These are phyloP conservation scores for Leiothrix lutea DNA, from an alignment of 2,113 vertebrate genomes.

Conservation along the genomic window DNA sequence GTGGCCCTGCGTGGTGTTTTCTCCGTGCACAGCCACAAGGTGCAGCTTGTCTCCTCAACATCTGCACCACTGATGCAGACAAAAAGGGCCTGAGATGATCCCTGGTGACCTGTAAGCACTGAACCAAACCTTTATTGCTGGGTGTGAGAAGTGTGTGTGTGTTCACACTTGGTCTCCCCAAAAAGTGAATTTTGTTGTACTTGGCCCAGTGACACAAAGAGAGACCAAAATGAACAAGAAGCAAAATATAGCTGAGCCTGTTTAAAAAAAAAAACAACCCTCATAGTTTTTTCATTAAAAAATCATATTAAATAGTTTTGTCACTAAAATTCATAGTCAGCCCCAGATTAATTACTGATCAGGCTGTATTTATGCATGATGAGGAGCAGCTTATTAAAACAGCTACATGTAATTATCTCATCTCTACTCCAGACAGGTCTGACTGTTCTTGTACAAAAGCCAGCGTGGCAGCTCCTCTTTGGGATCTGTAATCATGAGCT, in stretches of 20 bases:
- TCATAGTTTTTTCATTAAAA: no score
- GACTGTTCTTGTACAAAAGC: neutral
- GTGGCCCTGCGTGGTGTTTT: neutral
- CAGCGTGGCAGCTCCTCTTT: neutral
- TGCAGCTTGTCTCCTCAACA: neutral
- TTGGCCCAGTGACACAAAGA: neutral
- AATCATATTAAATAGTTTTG: no score
- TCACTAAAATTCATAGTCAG: neutral
- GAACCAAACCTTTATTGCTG: neutral
- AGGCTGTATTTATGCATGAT: neutral
- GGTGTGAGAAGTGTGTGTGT: neutral
- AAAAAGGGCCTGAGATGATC: neutral
- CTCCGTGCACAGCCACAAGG: neutral
- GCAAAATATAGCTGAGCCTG: neutral
- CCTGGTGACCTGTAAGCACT: neutral
- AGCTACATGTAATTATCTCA: neutral
- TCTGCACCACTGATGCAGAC: neutral
- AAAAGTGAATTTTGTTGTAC: neutral
- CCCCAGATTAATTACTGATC: neutral
- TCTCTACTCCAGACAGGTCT: neutral
- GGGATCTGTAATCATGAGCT: neutral
- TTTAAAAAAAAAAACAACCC: neutral
- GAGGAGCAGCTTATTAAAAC: neutral
- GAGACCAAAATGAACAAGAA: neutral
- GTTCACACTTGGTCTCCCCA: neutral